Conservation (phyloP, 2,113 vertebrate species). For the Sigmodon hispidus region DNA sequence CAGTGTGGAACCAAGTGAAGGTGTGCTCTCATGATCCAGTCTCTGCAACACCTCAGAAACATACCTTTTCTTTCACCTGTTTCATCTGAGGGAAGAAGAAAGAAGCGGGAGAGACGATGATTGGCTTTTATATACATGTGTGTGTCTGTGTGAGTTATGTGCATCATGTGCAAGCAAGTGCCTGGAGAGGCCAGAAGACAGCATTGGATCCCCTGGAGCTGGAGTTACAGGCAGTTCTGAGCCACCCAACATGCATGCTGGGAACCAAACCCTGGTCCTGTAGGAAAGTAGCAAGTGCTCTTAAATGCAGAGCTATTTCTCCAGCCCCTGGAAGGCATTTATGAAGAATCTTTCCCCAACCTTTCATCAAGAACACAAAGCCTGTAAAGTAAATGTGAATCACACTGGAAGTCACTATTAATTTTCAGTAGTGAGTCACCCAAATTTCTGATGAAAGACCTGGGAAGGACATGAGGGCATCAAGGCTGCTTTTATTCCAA, state of each 20-base stretch:
- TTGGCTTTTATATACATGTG: background rate
- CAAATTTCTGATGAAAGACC: constrained; percentile 37
- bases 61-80: background rate
- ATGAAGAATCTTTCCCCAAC: background rate
- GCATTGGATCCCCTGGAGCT: background rate
- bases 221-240: background rate
- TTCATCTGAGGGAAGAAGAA: constrained; percentile 11
- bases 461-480: constrained; percentile 4
- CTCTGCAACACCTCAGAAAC: background rate
- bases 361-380: background rate
- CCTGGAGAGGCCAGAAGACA: background rate
- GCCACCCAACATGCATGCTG: too few relatives aligned
- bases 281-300: background rate
- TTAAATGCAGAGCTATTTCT: background rate
- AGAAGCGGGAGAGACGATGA: background rate
- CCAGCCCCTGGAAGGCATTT: background rate
- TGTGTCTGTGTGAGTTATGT: background rate
- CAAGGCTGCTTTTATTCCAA: constrained; percentile 41
- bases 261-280: background rate
- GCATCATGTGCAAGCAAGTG: background rate
- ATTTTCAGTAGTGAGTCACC: background rate
- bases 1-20: background rate
- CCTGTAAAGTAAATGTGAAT: constrained; percentile 36
- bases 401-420: background rate
- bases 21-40: constrained; percentile 3